Conservation (phyloP, 2,797 vertebrate species). For the Sebastes oblongus region DNA sequence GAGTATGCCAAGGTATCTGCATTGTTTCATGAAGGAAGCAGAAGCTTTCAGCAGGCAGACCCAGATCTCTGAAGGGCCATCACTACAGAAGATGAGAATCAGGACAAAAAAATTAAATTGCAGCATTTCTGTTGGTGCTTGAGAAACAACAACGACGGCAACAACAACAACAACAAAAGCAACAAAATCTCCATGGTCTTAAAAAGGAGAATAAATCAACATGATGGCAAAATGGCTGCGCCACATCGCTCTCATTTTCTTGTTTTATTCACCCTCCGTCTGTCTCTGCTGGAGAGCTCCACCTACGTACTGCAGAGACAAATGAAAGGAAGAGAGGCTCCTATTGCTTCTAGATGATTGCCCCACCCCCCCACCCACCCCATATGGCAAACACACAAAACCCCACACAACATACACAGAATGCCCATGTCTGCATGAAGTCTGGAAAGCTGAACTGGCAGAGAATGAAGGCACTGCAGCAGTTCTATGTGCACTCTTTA, state of each 20-base stretch:
- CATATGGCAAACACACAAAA: background rate
- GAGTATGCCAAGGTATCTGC: background rate
- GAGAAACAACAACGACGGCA: background rate
- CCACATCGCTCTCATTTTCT: constrained; percentile 38
- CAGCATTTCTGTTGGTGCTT: background rate
- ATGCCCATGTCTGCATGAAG: constrained; percentile 15
- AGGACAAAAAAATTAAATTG: background rate
- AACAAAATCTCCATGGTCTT: background rate
- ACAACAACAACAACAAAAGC: background rate
- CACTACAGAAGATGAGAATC: background rate
- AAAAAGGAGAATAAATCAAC: constrained; percentile 38
- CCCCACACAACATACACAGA: constrained; percentile 3
- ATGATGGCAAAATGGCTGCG: constrained; percentile 39
- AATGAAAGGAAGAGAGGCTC: constrained; percentile 38
- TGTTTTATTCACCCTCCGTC: constrained; percentile 34
- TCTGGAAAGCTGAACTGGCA: constrained; percentile 18
- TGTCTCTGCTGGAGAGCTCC: constrained; percentile 48
- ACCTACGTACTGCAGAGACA: constrained; percentile 51
- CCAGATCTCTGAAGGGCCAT: constrained; percentile 6
- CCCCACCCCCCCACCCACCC: background rate
- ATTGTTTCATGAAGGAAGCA: background rate
- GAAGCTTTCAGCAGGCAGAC: background rate
- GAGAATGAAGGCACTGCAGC: background rate
- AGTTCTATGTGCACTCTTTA: background rate
- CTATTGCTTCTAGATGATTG: constrained; percentile 45